These are phyloP conservation scores for Helleia helle DNA, from an alignment of 2,888 invertebrate genomes.

Conservation along the genomic window DNA sequence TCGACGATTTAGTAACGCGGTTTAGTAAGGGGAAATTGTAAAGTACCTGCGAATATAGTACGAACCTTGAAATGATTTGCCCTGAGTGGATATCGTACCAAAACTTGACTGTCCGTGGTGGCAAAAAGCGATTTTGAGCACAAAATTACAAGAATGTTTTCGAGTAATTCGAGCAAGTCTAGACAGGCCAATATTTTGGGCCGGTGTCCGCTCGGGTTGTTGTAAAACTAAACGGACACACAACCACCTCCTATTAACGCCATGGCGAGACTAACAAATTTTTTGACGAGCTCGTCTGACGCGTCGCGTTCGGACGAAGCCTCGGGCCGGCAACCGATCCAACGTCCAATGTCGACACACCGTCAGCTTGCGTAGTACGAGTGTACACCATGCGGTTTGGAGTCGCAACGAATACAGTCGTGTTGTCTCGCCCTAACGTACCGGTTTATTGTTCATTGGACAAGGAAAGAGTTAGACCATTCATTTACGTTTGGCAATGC, in stretches of 20 bases:
- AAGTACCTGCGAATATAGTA: slow-evolving; percentile 51
- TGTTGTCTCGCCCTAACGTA: slow-evolving; percentile 42
- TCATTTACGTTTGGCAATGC: slow-evolving; percentile 68
- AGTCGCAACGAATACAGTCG: slow-evolving; percentile 26
- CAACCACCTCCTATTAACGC: slow-evolving; percentile 62
- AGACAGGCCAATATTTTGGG: slow-evolving; percentile 75
- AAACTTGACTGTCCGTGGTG: slow-evolving; percentile 71
- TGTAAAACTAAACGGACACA: slow-evolving; percentile 64
- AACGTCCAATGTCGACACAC: slow-evolving; percentile 74
- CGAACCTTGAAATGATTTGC: slow-evolving; percentile 72
- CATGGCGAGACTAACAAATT: slow-evolving; percentile 66
- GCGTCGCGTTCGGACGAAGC: slow-evolving; percentile 45
- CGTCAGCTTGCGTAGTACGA: slow-evolving; percentile 71
- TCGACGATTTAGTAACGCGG: slow-evolving; percentile 48
- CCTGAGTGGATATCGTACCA: slow-evolving; percentile 75
- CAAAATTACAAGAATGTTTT: slow-evolving; percentile 60
- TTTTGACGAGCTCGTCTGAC: slow-evolving; percentile 29
- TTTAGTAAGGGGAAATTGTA: slow-evolving; percentile 66
- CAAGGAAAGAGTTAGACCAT: slow-evolving; percentile 49
- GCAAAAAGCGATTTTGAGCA: slow-evolving; percentile 49
- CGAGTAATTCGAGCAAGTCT: slow-evolving; percentile 64
- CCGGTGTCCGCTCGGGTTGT: slow-evolving; percentile 74
- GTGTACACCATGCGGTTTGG: slow-evolving; percentile 53
- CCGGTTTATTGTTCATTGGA: slow-evolving; percentile 23
- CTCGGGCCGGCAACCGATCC: slow-evolving; percentile 65